Percentiles rank a stretch among this genome's conserved stretches.
Conservation (phyloP, 2,888 invertebrate species). For the Lumbricus terrestris region DNA sequence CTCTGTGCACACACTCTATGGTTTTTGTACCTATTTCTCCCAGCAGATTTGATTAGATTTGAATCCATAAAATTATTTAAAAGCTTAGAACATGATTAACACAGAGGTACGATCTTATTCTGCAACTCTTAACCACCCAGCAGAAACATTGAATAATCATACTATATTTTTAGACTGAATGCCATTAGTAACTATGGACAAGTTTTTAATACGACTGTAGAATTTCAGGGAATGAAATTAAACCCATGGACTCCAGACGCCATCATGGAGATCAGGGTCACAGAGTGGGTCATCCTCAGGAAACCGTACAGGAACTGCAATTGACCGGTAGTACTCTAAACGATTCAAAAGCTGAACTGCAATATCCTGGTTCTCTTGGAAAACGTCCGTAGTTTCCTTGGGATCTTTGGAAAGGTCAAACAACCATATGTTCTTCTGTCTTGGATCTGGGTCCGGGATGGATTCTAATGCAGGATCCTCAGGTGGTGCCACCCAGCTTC, state of each 20-base stretch:
- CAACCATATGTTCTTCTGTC: conserved; percentile 51
- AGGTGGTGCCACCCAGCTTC: conserved; percentile 47
- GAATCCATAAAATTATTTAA: no score
- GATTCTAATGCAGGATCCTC: conserved; percentile 21
- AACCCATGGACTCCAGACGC: conserved; percentile 55
- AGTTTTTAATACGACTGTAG: not conserved
- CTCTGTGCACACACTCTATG: no score
- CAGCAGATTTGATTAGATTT: no score
- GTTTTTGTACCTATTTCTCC: no score
- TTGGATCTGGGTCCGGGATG: conserved; percentile 23
- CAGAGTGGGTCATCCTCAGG: conserved; percentile 46
- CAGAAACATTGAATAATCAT: not conserved
- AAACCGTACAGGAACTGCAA: conserved; percentile 51
- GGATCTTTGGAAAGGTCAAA: conserved; percentile 53
- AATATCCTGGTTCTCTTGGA: conserved; percentile 41
- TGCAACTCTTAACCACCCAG: no score
- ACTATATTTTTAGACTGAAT: not conserved
- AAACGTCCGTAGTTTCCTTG: conserved; percentile 48
- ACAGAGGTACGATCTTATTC: no score
- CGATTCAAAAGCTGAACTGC: conserved; percentile 45
- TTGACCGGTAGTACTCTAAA: conserved; percentile 45
- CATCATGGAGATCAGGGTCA: conserved; percentile 48
- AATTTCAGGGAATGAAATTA: not conserved
- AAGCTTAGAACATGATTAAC: no score
- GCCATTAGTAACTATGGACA: no score